Evolutionary conservation across 2,797 vertebrate species (phyloP), one percentile per base, ranked within the genome.

Genomic region (Falco naumanni): DNA sequence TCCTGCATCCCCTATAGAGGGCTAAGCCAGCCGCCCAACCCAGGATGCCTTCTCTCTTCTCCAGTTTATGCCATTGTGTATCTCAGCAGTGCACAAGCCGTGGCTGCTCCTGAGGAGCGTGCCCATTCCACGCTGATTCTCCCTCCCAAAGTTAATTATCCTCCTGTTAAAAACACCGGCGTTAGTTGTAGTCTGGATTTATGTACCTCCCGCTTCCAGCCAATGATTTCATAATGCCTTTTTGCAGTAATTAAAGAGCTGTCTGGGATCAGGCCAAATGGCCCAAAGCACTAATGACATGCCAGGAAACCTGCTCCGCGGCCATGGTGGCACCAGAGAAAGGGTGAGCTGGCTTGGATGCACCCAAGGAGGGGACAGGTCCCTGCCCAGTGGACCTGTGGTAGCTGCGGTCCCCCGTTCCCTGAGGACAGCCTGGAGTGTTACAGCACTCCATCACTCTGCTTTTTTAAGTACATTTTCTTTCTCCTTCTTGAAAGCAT

Each of bases 321-420:
- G 53, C 53, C 17, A 2, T 6, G 8, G 60, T 6, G n/a, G 51
- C 34, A 29, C 3, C 0, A 3, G 60, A 34, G 61, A 16, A 50
- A 5, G 43, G 60, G 47, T 5, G 3, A 74, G 47, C 10, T 2
- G 16, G 10, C 31, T 37, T 22, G 11, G 1, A 6, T 1, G 14
- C 19, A 18, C 9, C 20, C 14, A 7, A 41, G 47, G 63, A 63
- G 45, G 33, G 59, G 45, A 34, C 60, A 24, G 60, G 15, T 29
- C 54, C 61, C 68, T 37, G 41, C 20, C 39, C 13, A 2, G 22
- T 43, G 12, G 11, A 16, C 12, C 34, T 45, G 43, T 19, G 5
- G 79, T 11, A 29, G 34, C 45, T 69, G 22, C 3, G 2, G 16
- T 15, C 34, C 11, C 41, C 56, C 43, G 10, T 34, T 18, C 66